Conservation (phyloP, 1,140 invertebrate genomes). For the Pantala flavescens region DNA sequence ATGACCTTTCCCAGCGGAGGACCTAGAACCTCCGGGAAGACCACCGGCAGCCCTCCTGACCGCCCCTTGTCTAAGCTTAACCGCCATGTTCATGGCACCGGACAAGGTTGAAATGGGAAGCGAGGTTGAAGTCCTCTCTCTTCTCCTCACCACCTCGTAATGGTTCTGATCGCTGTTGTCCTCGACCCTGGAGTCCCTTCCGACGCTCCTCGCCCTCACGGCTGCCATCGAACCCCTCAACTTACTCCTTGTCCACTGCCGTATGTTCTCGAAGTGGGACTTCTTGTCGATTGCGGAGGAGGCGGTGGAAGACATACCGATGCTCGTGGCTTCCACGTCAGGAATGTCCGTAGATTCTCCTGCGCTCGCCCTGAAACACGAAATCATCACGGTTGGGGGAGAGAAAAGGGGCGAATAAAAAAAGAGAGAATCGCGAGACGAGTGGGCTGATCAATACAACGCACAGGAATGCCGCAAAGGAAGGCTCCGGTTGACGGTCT, state of each 20-base stretch:
- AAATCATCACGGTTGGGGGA: neutral
- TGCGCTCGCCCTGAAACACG: conserved; percentile 13
- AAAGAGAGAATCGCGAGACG: too few relatives aligned
- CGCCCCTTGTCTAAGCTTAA: conserved; percentile 60
- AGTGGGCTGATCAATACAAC: too few relatives aligned
- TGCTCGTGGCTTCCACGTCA: conserved; percentile 32
- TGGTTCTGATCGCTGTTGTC: conserved; percentile 10
- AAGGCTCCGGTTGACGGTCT: too few relatives aligned
- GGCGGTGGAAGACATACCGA: conserved; percentile 51
- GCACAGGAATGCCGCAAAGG: too few relatives aligned
- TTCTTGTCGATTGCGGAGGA: conserved; percentile 50
- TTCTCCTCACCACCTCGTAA: conserved; percentile 14
- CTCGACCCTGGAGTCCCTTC: neutral
- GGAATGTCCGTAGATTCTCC: conserved; percentile 44
- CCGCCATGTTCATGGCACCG: conserved; percentile 45
- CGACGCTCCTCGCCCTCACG: neutral
- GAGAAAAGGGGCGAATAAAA: too few relatives aligned
- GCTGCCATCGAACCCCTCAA: conserved; percentile 30
- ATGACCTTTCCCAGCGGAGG: neutral
- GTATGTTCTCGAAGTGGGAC: conserved; percentile 67
- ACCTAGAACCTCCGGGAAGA: conserved; percentile 31
- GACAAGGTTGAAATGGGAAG: conserved; percentile 42
- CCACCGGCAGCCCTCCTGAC: conserved; percentile 44
- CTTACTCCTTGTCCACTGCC: conserved; percentile 69
- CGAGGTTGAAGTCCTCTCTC: conserved; percentile 27